These are phyloP conservation scores for Elysia crispata DNA, from an alignment of 2,888 invertebrate genomes.

Conservation along the genomic window DNA sequence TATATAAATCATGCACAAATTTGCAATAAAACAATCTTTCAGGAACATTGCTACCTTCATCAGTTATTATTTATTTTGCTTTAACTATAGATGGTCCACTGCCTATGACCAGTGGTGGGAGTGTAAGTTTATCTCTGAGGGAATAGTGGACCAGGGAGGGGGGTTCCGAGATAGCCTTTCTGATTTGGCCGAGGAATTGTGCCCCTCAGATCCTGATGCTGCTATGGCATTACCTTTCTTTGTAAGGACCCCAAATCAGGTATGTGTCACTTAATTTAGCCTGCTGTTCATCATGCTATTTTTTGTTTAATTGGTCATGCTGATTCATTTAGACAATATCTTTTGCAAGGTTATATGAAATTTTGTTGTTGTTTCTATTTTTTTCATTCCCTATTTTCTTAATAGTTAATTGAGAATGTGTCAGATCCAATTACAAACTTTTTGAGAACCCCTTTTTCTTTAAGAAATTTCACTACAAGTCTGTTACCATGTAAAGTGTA, in stretches of 20 bases:
- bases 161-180: constrained; percentile 77
- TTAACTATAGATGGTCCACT: constrained; percentile 69
- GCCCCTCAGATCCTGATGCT: constrained; percentile 70
- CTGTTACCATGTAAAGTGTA: neutral
- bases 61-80: too few species aligned
- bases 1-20: too few species aligned
- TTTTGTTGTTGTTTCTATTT: neutral
- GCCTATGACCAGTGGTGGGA: constrained; percentile 78
- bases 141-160: constrained; percentile 78
- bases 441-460: neutral
- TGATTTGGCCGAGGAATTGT: constrained; percentile 76
- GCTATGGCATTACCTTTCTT: constrained; percentile 75
- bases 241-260: constrained; percentile 76
- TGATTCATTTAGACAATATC: too few species aligned
- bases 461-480: neutral
- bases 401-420: too few species aligned
- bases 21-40: too few species aligned
- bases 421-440: too few species aligned
- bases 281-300: too few species aligned
- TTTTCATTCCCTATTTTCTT: too few species aligned
- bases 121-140: constrained; percentile 77
- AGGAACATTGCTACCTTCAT: too few species aligned
- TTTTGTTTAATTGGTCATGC: too few species aligned
- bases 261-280: constrained; percentile 40
- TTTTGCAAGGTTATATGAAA: neutral